Evolutionary conservation across 2,797 vertebrate genomes (phyloP).

Genomic region (Pseudomugil gertrudae): DNA sequence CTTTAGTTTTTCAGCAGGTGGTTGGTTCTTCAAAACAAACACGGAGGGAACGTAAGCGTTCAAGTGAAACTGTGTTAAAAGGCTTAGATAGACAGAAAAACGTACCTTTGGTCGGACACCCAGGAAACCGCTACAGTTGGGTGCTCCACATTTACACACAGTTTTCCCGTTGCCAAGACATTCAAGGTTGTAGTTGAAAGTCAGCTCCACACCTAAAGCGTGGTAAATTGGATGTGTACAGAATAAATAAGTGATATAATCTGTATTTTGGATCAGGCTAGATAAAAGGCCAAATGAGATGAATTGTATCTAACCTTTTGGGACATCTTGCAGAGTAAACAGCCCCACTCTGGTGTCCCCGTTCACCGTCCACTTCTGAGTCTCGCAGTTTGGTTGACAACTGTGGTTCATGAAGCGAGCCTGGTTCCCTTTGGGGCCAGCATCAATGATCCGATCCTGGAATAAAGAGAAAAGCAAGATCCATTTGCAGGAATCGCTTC

Average conservation of each 20-base stretch:
- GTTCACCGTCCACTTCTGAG: constrained; percentile 99
- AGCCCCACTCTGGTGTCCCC: constrained; percentile 97
- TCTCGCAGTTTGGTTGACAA: constrained; percentile 99
- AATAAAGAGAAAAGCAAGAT: constrained; percentile 1
- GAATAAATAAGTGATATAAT: neutral
- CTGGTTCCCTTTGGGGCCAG: constrained; percentile 98
- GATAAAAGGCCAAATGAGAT: neutral
- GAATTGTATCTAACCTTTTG: constrained; percentile 84
- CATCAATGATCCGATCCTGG: constrained; percentile 97
- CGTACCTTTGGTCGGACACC: constrained; percentile 96
- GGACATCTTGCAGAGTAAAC: constrained; percentile 94
- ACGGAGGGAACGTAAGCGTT: neutral
- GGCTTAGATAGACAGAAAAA: neutral
- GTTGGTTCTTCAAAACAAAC: constrained; percentile 86
- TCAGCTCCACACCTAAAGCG: constrained; percentile 91
- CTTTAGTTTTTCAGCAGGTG: constrained; percentile 87
- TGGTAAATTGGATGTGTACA: neutral
- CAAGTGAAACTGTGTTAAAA: neutral
- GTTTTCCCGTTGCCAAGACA: constrained; percentile 98
- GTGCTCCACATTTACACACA: constrained; percentile 96
- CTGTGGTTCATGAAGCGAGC: constrained; percentile 99
- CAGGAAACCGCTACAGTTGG: constrained; percentile 97
- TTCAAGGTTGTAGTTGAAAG: constrained; percentile 99
- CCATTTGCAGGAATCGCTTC: neutral
- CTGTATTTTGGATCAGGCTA: neutral